Evolutionary conservation across 1,140 invertebrate genomes (phyloP).

Genomic region (Bombus huntii): DNA sequence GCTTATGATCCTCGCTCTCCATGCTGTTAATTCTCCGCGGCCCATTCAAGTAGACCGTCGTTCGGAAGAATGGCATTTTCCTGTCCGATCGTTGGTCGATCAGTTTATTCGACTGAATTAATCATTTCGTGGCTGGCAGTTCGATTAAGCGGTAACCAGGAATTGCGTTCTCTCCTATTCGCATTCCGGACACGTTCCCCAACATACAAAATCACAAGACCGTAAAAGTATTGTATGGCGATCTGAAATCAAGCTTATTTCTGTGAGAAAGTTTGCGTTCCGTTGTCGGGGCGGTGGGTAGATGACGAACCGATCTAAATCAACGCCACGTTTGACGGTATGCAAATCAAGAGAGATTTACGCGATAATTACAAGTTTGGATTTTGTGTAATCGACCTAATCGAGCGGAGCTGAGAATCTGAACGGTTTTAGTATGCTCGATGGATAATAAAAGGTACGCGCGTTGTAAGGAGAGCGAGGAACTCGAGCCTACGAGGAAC

Average conservation of each 20-base stretch:
- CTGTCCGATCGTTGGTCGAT: neutral
- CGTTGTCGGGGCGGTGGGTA: neutral
- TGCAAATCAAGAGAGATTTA: conserved; percentile 13
- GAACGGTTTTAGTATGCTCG: neutral
- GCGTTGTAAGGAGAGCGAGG: conserved; percentile 32
- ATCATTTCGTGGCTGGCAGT: neutral
- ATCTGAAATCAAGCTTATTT: neutral
- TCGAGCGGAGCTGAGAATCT: neutral
- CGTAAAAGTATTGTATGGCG: neutral
- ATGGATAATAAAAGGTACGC: neutral
- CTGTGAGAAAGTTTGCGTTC: neutral
- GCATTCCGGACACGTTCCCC: neutral
- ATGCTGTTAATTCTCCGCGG: neutral
- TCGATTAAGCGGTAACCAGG: neutral
- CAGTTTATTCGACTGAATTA: neutral
- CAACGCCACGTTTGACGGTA: neutral
- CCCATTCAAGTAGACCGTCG: neutral
- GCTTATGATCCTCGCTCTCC: neutral
- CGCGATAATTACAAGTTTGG: neutral
- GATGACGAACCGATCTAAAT: neutral
- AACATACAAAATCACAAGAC: neutral
- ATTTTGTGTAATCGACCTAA: neutral
- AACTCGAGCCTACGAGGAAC: conserved; percentile 17
- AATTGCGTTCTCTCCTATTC: neutral
- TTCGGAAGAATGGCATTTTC: neutral